These are phyloP conservation scores for Crepidodera aurea DNA, from an alignment of 2,888 invertebrate species.

Conservation along the genomic window DNA sequence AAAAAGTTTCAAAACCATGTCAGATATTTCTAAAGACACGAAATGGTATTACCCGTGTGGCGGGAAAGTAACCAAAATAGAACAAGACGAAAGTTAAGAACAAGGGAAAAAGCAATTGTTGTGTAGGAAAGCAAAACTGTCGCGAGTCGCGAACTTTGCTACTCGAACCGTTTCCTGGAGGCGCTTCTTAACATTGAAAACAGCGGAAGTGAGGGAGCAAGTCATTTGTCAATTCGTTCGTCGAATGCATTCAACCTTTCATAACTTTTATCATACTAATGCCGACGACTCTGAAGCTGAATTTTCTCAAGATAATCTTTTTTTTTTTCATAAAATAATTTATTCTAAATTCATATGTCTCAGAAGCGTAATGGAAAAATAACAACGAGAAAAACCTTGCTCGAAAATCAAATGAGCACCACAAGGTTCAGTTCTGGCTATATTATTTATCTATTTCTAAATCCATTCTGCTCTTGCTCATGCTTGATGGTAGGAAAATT, in stretches of 20 bases:
- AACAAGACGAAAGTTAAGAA: slow-evolving; percentile 25
- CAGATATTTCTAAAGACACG: not conserved
- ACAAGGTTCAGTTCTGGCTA: too few species aligned
- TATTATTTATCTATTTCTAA: too few species aligned
- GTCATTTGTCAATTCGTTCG: slow-evolving; percentile 46
- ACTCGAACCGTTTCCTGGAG: slow-evolving; percentile 46
- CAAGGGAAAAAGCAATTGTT: slow-evolving; percentile 45
- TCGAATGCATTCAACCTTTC: slow-evolving; percentile 42
- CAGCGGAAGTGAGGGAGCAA: slow-evolving; percentile 40
- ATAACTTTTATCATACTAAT: slow-evolving; percentile 34
- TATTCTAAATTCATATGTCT: too few species aligned
- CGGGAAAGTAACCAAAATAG: slow-evolving; percentile 5
- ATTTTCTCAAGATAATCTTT: not conserved
- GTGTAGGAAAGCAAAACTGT: slow-evolving; percentile 43
- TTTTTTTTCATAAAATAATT: too few species aligned
- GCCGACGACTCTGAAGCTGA: not conserved
- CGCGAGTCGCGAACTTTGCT: slow-evolving; percentile 47
- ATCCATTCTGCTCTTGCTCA: too few species aligned
- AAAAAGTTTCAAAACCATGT: too few species aligned
- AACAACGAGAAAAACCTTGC: too few species aligned
- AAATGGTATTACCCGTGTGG: not conserved
- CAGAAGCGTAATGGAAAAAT: too few species aligned
- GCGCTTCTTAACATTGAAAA: slow-evolving; percentile 39
- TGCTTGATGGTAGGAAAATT: too few species aligned
- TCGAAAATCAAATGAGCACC: too few species aligned